Percentiles rank a stretch among this genome's conserved stretches.
These are phyloP conservation scores for Cyprinus carpio DNA, from an alignment of 2,113 vertebrate genomes.

Conservation along the genomic window DNA sequence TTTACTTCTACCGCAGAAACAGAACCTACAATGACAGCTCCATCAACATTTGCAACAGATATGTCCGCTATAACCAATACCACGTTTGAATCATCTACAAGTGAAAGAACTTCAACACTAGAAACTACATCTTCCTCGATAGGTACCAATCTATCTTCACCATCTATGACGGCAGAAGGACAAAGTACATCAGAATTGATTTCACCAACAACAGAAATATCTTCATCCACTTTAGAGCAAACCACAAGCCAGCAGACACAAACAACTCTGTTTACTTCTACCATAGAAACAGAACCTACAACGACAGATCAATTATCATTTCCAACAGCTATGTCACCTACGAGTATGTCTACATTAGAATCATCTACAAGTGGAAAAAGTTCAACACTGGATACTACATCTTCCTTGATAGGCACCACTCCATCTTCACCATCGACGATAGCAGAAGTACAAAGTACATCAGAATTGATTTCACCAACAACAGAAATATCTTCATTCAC, in stretches of 20 bases:
- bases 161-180: too few species aligned
- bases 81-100: background rate
- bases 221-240: background rate
- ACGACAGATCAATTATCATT: background rate
- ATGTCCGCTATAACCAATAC: background rate
- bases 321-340: background rate
- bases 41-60: too few species aligned
- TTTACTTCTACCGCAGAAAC: too few species aligned
- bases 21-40: background rate
- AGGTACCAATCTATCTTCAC: too few species aligned
- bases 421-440: background rate
- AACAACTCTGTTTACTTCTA: background rate
- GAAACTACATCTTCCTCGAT: too few species aligned
- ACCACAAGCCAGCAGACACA: background rate
- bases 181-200: background rate
- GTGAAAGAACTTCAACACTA: background rate
- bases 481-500: background rate
- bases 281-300: background rate
- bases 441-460: background rate
- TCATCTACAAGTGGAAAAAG: background rate
- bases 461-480: background rate
- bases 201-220: background rate
- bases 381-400: background rate
- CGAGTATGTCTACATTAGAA: background rate
- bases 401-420: background rate